These are phyloP conservation scores for Sesia bembeciformis DNA, from an alignment of 2,888 invertebrate genomes.

Conservation along the genomic window DNA sequence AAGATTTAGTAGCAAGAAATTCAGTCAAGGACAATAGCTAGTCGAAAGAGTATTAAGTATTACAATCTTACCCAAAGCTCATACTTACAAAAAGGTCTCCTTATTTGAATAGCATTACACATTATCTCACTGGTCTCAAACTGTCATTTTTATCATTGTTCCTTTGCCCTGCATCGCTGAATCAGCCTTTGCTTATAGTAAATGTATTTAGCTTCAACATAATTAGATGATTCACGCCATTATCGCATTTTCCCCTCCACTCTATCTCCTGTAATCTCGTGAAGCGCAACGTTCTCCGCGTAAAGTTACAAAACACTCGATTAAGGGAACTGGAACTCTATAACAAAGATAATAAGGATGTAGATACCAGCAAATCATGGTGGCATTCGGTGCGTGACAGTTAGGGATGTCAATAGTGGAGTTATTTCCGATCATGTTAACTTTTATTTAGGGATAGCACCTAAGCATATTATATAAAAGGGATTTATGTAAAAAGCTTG, in stretches of 20 bases:
- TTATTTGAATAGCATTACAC: too few relatives aligned
- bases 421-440: constrained; percentile 46
- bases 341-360: neutral
- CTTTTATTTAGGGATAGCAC: constrained; percentile 1
- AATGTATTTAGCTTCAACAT: constrained; percentile 23
- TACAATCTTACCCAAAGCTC: too few relatives aligned
- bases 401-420: constrained; percentile 32
- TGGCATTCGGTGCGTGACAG: constrained; percentile 9
- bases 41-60: too few relatives aligned
- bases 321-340: neutral
- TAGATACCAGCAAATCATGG: neutral
- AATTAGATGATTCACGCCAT: constrained; percentile 35
- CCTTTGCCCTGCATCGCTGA: too few relatives aligned
- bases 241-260: constrained; percentile 7
- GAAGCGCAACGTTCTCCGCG: constrained; percentile 23
- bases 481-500: too few relatives aligned
- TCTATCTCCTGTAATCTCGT: constrained; percentile 25
- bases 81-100: too few relatives aligned
- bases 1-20: too few relatives aligned
- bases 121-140: too few relatives aligned
- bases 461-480: too few relatives aligned
- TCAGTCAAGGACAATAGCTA: too few relatives aligned
- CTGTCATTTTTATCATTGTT: too few relatives aligned
- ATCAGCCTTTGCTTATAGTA: neutral
- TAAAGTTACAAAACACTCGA: neutral